Evolutionary conservation across 1,140 invertebrate genomes (phyloP).

Genomic region (Polypedilum pembai): DNA sequence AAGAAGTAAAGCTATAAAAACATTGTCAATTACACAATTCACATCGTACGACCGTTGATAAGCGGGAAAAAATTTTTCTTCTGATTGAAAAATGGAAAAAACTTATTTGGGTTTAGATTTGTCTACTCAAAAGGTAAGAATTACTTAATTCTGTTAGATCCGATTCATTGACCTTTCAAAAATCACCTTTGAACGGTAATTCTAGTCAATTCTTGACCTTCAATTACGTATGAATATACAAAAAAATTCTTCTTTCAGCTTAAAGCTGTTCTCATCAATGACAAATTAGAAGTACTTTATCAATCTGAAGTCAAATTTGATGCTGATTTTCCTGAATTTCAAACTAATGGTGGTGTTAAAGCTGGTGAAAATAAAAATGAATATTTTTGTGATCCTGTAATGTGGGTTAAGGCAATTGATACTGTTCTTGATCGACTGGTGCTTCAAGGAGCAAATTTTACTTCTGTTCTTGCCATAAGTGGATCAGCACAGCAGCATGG

Average conservation of each 20-base stretch:
- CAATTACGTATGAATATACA: background rate
- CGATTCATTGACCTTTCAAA: conserved; percentile 31
- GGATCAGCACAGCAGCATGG: conserved; percentile 95
- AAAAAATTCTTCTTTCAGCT: conserved; percentile 52
- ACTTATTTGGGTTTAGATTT: conserved; percentile 69
- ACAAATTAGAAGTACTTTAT: conserved; percentile 62
- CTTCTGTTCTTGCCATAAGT: conserved; percentile 71
- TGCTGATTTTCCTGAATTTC: conserved; percentile 79
- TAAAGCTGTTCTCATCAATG: conserved; percentile 79
- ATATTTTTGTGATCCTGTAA: conserved; percentile 65
- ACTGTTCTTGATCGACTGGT: conserved; percentile 79
- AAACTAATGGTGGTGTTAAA: conserved; percentile 39
- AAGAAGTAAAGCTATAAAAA: too few relatives aligned
- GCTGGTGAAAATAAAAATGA: conserved; percentile 51
- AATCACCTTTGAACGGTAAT: conserved; percentile 30
- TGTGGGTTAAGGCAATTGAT: conserved; percentile 95
- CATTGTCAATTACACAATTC: too few relatives aligned
- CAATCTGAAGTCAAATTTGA: conserved; percentile 83
- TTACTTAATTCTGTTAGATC: conserved; percentile 29
- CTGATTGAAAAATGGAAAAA: conserved; percentile 34
- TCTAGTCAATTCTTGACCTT: conserved; percentile 32
- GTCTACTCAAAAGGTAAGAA: conserved; percentile 70
- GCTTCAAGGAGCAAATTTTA: conserved; percentile 73
- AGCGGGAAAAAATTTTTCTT: background rate
- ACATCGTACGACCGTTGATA: too few relatives aligned